Evolutionary conservation across 2,888 invertebrate species (phyloP), one percentile per base, ranked within the genome.

Genomic region (Mesorhabditis spiculigera): DNA sequence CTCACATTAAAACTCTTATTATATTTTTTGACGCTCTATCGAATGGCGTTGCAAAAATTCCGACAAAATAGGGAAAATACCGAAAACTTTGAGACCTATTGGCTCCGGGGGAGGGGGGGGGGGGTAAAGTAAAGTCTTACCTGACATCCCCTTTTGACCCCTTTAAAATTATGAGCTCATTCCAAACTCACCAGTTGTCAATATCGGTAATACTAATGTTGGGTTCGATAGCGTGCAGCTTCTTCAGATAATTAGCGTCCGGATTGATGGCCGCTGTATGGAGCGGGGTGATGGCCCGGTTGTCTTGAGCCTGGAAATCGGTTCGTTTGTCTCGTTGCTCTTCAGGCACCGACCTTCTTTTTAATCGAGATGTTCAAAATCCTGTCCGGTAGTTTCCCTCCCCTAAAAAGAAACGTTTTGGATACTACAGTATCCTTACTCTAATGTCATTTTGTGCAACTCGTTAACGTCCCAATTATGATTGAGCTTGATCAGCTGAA

Each of bases 201-300:
- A 81, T 81, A 81, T 89, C 89, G 5, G 86, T 82, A 45, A 89
- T 75, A 76, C 87, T 87, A 73, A 87, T 86, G 68, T 88, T 88
- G 2, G 89, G 88, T 69, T 87, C 86, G 42, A 87, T 83, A 4
- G 82, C 75, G 45, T 89, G 74, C 68, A 89, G 82, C 4, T 71
- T 64, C 65, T 87, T 74, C 10, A 80, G 72, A 68, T 74, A 66
- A 41, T 69, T 86, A 3, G 86, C 83, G 78, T 89, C 88, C 4
- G 89, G 89, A 78, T 89, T 89, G 74, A 89, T 88, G 43, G 88
- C 88, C 13, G 89, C 89, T 79, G 88, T 88, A 79, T 89, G 89
- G 4, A 89, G 74, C 4, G 89, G 89, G 1, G 89, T 89, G 45
- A 89, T 86, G 86, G 88, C 75, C 67, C 77, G 71, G 71, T 86